Base-by-base conservation (phyloP, 2,888 invertebrate genomes). In the Germaria angustata region DNA sequence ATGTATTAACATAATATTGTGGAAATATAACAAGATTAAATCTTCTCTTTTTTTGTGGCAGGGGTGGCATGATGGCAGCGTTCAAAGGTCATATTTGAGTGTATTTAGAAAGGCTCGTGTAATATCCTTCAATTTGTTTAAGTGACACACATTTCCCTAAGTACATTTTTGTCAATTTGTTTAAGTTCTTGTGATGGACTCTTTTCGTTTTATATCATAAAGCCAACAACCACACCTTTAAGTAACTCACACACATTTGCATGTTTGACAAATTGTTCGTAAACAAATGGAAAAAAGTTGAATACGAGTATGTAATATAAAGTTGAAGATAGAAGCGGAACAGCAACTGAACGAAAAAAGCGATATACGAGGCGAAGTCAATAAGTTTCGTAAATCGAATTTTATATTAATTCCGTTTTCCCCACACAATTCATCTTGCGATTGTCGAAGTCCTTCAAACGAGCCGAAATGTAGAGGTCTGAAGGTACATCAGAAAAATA, bases 111-210 rank as follows among this genome's bases (percentile, higher is more conserved):
- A 32, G 20, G 44, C 59, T 66, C 71, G 51, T 76, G 71, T 79
- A 76, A 82, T 82, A 82, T 66, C 75, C 82, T 79, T 82, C 82
- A 82, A 82, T 82, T 82, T 82, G 46, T 82, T 61, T 76, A 75
- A 82, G 71, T 82, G 82, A 79, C 82, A 82, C 71, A 82, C 65
- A 79, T 82, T 72, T 78, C 82, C 78, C 78, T 36, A 79, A 79
- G 82, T 82, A 79, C 75, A 61, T 82, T 82, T 82, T 82, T 79
- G 82, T 79, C 82, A 82, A 79, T 79, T 79, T 61, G 72, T 66
- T 22, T 46, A 55, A 44, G 4, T 36, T 61, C 55, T 24, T 28
- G 57, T 51, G 24, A 55, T 51, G 24, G 39, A 55, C 24, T 24
- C 17, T 65, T 66, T 55, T 57, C 24, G 22, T 61, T 61, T 32